Conservation (phyloP, 2,888 invertebrate genomes). For the Pocota personata region DNA sequence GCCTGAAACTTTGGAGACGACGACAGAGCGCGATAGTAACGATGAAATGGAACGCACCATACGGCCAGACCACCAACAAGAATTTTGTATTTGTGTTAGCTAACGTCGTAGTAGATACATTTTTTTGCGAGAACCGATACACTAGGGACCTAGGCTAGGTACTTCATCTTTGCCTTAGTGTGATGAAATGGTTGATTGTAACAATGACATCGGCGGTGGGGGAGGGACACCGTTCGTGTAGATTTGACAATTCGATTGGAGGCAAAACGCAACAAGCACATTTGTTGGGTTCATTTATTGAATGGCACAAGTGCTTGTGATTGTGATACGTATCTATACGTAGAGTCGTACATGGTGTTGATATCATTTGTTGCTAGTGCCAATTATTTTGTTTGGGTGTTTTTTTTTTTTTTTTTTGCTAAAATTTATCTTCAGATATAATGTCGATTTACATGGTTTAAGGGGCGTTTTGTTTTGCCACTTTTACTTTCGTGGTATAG, state of each 20-base stretch:
- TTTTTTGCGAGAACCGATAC: constrained; percentile 14
- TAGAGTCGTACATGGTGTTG: background rate
- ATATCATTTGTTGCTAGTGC: background rate
- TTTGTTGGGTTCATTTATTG: constrained; percentile 25
- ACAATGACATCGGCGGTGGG: constrained; percentile 1
- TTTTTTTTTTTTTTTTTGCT: background rate
- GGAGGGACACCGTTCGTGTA: constrained; percentile 20
- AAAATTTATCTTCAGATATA: constrained; percentile 29
- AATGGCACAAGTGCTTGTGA: constrained; percentile 43
- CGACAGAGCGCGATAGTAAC: constrained; percentile 3
- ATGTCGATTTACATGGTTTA: background rate
- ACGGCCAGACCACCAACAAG: constrained; percentile 14
- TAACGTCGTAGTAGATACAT: constrained; percentile 1
- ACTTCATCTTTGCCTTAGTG: constrained; percentile 31
- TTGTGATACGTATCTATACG: background rate
- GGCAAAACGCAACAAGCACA: constrained; percentile 29
- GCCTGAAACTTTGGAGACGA: constrained; percentile 3
- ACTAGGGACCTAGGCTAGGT: constrained; percentile 3
- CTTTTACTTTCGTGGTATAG: background rate
- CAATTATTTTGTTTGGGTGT: constrained; percentile 12
- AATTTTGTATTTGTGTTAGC: background rate
- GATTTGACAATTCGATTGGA: constrained; percentile 50
- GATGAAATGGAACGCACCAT: constrained; percentile 41
- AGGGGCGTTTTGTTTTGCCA: constrained; percentile 28
- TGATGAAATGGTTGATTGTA: constrained; percentile 40